Base-by-base conservation (phyloP, 2,888 invertebrate genomes). In the Drosophila longiperda region DNA sequence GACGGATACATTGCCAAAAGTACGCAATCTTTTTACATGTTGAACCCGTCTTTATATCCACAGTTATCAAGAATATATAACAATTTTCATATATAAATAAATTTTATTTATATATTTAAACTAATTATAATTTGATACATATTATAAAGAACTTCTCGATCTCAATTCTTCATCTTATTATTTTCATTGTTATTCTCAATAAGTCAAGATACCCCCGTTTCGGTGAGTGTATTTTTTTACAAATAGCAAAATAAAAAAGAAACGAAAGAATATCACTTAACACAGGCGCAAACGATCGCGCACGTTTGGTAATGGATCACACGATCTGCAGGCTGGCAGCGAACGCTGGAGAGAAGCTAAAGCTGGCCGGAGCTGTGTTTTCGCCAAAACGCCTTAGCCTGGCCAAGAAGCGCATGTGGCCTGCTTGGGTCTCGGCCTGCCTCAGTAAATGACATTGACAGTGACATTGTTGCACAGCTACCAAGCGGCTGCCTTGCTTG, bases 391-490 rank as follows among this genome's bases (percentile, higher is more conserved):
- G 67, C 38, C 26, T 54, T 48, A 63, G 68, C 42, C 68, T 40
- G 58, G 66, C 70, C 67, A 62, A 65, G 68, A 52, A 60, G 52
- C 49, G 63, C 59, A 48, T 69, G 66, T 59, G 65, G 63, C 62
- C 54, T 34, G 63, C 54, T 54, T 42, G 63, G 60, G 62, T 64
- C 62, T 73, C 55, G 67, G 80, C 64, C 80, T 78, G 67, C 67
- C 85, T 73, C 45, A 81, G 75, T 90, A 91, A 91, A 89, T 90
- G 91, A 91, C 91, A 91, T 91, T 91, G 91, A 91, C 91, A 91
- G 91, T 91, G 91, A 91, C 91, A 91, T 90, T 85, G 83, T 60
- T 52, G 49, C 58, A 58, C 73, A 73, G 66, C 80, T 68, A 60
- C 75, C 71, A 64, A 61, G 49, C 62, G 49, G 50, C 23, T 55